phyloP scores from a whole-genome alignment of 2,113 vertebrate species.

The Chrysochloris asiatica region DNA sequence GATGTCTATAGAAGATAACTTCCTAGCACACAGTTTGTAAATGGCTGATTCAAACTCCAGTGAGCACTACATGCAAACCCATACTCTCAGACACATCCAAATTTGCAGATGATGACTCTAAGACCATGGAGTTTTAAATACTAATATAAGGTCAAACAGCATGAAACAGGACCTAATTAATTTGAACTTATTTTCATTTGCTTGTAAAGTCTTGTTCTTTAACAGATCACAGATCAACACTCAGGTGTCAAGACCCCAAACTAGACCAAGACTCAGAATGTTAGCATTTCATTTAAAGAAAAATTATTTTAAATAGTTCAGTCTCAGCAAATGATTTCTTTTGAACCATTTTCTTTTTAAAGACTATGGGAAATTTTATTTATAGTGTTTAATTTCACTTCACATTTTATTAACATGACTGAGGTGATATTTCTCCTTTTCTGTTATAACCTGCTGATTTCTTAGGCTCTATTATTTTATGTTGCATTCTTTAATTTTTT shows the following conservation, averaged over 20 bases:
- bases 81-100: neutral
- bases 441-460: slow-evolving; percentile 77
- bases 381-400: slow-evolving; percentile 73
- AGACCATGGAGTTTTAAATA: neutral
- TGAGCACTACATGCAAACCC: neutral
- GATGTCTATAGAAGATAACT: neutral
- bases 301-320: slow-evolving; percentile 60
- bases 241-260: neutral
- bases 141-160: neutral
- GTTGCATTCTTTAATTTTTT: slow-evolving; percentile 75
- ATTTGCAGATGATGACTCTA: neutral
- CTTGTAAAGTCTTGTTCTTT: neutral
- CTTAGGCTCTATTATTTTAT: slow-evolving; percentile 75
- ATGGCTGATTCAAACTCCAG: neutral
- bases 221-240: neutral
- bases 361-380: slow-evolving; percentile 49
- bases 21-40: fast-evolving
- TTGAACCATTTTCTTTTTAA: slow-evolving; percentile 46
- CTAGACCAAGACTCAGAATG: neutral
- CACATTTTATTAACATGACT: slow-evolving; percentile 68
- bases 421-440: slow-evolving; percentile 71
- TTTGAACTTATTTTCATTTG: neutral
- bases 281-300: neutral
- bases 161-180: neutral
- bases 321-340: neutral